phyloP scores from a whole-genome alignment of 2,888 invertebrate genomes.

The Erannis defoliaria region DNA sequence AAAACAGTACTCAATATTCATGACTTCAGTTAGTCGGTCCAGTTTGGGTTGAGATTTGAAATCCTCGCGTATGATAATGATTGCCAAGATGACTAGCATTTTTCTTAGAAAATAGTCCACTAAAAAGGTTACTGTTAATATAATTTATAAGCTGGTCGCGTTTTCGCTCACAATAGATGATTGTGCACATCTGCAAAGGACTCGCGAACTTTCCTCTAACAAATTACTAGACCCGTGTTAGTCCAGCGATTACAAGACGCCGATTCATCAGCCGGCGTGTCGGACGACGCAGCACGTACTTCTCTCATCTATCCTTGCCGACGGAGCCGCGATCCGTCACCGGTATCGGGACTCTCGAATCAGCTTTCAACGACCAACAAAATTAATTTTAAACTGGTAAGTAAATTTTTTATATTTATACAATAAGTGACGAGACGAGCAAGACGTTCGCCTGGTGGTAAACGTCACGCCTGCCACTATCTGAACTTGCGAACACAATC shows the following conservation, averaged over 20 bases:
- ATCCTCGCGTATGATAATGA: neutral
- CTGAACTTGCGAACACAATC: too few relatives aligned
- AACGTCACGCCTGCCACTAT: too few relatives aligned
- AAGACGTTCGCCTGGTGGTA: too few relatives aligned
- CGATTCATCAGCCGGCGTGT: constrained; percentile 78
- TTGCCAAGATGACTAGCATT: constrained; percentile 22
- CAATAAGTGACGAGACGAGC: too few relatives aligned
- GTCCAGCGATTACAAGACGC: constrained; percentile 80
- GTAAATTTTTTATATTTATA: too few relatives aligned
- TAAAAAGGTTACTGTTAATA: constrained; percentile 25
- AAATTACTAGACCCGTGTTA: constrained; percentile 79
- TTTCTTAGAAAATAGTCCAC: constrained; percentile 28
- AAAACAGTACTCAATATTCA: neutral
- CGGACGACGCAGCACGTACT: constrained; percentile 75
- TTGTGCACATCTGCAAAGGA: constrained; percentile 70
- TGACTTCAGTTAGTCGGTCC: neutral
- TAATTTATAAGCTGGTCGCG: constrained; percentile 57
- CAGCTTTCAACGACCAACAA: constrained; percentile 69
- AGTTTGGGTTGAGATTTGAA: constrained; percentile 7
- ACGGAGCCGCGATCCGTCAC: constrained; percentile 77
- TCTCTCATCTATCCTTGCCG: constrained; percentile 76
- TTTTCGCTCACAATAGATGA: constrained; percentile 66
- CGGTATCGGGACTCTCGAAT: constrained; percentile 69
- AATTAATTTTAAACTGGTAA: constrained; percentile 65
- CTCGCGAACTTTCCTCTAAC: constrained; percentile 67